Base-by-base conservation (phyloP, 2,113 vertebrate genomes). In the Eolophus roseicapilla region DNA sequence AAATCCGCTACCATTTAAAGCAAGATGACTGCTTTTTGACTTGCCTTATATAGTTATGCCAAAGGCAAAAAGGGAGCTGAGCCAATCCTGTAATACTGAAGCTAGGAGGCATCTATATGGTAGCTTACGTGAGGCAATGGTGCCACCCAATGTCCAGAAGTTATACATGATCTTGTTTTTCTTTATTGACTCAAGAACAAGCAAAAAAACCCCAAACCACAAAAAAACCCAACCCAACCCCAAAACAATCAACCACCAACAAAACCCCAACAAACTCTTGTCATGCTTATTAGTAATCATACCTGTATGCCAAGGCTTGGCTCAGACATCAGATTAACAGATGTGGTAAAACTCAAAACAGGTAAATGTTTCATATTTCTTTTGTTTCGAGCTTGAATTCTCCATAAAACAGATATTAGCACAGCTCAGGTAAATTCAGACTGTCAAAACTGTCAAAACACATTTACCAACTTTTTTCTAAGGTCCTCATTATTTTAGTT, bases 121-220 rank as follows among this genome's bases (percentile, higher is more conserved):
- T 41, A 17, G 25, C 8, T 96, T 96, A 49, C 0, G 0, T 78
- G 93, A 96, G 55, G 60, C 95, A 96, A 94, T 60, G 83, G 93
- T 96, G 94, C 95, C 92, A 93, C 92, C 95, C 88, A 88, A 92
- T 75, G 95, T 96, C 60, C 75, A 78, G 46, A 90, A 91, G 11
- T 83, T 71, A 86, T 7, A 96, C 7, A 63, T 33, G 49, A 82
- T 8, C 18, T 88, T 77, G 23, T 7, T 92, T 83, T 86, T 68
- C n/a, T 46, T 62, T 41, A 57, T 19, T 77, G 28, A 71, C 43
- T 9, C 17, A 81, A 80, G 17, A 68, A 27, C 10, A 92, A 82
- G n/a, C 7, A 43, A 65, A 77, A 63, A 53, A 37, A 1, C n/a
- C n/a, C n/a, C n/a, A 33, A 70, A 27, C 14, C 82, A 65, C 20